Evolutionary conservation across 2,113 vertebrate genomes (phyloP), one percentile per base, ranked within the genome.

Genomic region (Chlamydotis undulata): DNA sequence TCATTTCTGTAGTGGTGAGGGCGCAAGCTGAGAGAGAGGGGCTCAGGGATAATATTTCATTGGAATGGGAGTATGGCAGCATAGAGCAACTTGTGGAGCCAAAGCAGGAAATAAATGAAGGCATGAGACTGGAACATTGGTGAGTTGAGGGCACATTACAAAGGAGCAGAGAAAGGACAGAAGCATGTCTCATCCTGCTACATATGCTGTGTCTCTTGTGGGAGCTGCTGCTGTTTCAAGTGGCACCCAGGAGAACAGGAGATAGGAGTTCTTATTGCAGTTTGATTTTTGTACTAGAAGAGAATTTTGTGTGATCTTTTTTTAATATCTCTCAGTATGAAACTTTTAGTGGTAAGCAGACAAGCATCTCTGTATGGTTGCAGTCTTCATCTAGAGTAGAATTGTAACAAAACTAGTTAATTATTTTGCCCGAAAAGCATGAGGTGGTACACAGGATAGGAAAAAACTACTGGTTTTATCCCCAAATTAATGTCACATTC

Each of bases 1-100:
- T 63, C n/a, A 22, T 50, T 87, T 74, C 37, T 78, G 8, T 64
- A 26, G 28, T 7, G 13, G 16, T 33, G 25, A 76, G 39, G 10
- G 12, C 82, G 19, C 56, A 63, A 28, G 12, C 57, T 79, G 57
- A 35, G 47, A 60, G 43, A 43, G 26, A 21, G 19, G 15, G 6
- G 4, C 28, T 59, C 0, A 0, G 28, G 56, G 9, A 10, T 63
- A 25, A 61, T 37, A 14, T 10, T 21, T 22, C 28, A 17, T 19
- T 52, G 47, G 23, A 24, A 3, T 61, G 28, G 25, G 37, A 91
- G 17, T 79, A 47, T 0, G 0, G 35, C 2, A 4, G 28, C 35
- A 19, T 47, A 57, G 52, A 87, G 52, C 65, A 82, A n/a, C 37
- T 81, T 84, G 21, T 25, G n/a, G 60, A 87, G 13, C 47, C 60